A percentile compares a stretch with the other conserved stretches of the same genome.
These are phyloP conservation scores for Danionella dracula DNA, from an alignment of 2,797 vertebrate species.

Conservation along the genomic window DNA sequence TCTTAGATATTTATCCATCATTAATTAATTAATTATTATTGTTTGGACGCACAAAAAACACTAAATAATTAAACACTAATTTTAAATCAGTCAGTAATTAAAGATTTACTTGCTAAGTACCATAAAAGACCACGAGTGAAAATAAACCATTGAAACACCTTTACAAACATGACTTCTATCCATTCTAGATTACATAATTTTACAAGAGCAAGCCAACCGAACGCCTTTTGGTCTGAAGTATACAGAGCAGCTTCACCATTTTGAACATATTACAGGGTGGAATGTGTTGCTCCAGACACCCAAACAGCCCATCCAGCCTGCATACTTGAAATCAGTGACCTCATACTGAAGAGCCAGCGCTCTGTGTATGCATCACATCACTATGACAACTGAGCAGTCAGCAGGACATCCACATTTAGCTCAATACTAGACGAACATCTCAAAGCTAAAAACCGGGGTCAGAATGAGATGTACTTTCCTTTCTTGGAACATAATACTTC, in stretches of 20 bases:
- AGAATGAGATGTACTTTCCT: background rate
- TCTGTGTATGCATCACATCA: conserved; percentile 43
- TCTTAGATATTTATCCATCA: too few species aligned
- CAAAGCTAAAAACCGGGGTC: conserved; percentile 1
- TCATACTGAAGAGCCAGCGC: conserved; percentile 44
- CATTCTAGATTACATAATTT: background rate
- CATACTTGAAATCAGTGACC: conserved; percentile 79
- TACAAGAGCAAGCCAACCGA: background rate
- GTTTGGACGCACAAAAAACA: too few species aligned
- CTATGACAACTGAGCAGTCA: conserved; percentile 43
- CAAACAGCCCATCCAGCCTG: conserved; percentile 81
- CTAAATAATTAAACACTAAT: too few species aligned
- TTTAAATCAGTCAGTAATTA: too few species aligned
- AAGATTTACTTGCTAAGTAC: too few species aligned
- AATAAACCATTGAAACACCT: background rate
- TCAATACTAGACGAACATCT: conserved; percentile 19
- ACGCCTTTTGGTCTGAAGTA: conserved; percentile 9
- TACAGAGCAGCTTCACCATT: conserved; percentile 35
- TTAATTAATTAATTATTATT: too few species aligned
- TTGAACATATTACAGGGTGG: conserved; percentile 40
- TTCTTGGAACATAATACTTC: background rate
- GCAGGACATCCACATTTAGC: conserved; percentile 35
- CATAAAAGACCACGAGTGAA: too few species aligned
- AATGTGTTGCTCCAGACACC: conserved; percentile 77
- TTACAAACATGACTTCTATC: background rate